Base-by-base conservation (phyloP, 2,113 vertebrate genomes). In the Tychaedon coryphoeus region DNA sequence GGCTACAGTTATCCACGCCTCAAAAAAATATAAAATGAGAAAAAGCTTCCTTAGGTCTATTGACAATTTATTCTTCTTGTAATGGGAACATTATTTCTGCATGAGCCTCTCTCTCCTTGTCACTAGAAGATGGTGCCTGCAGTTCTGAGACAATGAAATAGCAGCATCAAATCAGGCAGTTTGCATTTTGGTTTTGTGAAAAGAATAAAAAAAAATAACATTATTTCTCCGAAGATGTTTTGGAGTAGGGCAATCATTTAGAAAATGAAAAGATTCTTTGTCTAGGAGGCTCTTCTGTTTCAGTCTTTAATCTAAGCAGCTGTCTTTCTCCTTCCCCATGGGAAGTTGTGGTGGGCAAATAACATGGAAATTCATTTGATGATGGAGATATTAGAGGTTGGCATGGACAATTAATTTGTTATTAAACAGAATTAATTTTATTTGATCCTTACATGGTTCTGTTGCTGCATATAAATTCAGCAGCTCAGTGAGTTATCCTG, bases 321-420 rank as follows among this genome's bases (percentile, higher is more conserved):
- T 95, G 93, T 86, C 94, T 95, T 88, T 83, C 71, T 93, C 85
- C 88, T 95, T 96, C 88, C 93, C 86, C 3, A 5, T 90, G 96
- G 93, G 95, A 95, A 93, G 95, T 93, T 94, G 85, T 75, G 95
- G 85, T 95, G 93, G 92, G 94, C 95, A 96, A 96, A 95, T 97
- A 97, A 95, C 69, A 96, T 36, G 72, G 92, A 96, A 96, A 96
- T 95, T 80, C 95, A 94, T 96, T 95, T 96, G 93, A 86, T 93
- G 93, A 96, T 93, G 93, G 93, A 97, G 92, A 95, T 92, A 86
- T 97, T 96, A 96, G 93, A 95, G 86, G 94, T 95, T 97, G 95
- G 93, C 82, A 84, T 93, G 95, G 92, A 94, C 94, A 97, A 97
- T 97, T 96, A 96, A 96, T 96, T 97, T 95, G 94, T 97, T 96